Percentiles rank a stretch among this genome's conserved stretches.
Conservation (phyloP, 2,888 invertebrate species). For the Coleophora deauratella region DNA sequence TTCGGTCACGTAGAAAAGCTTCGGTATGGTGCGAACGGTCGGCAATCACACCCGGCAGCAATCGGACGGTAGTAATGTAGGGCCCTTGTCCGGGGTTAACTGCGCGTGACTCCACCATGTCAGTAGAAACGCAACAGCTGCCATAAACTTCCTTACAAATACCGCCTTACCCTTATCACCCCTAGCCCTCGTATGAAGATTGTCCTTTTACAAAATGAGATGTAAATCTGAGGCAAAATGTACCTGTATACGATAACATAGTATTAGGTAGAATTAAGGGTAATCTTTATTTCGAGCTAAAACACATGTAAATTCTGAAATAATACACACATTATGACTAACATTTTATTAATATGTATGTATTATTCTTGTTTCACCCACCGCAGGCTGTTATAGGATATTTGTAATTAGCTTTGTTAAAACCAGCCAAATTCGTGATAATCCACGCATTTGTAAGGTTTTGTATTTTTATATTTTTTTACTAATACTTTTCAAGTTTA, state of each 20-base stretch:
- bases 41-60: constrained; percentile 1
- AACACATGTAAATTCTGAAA: too few relatives aligned
- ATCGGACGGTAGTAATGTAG: constrained; percentile 19
- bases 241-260: constrained; percentile 30
- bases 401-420: too few relatives aligned
- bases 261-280: constrained; percentile 12
- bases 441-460: too few relatives aligned
- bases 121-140: constrained; percentile 28
- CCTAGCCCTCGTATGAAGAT: constrained; percentile 10
- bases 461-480: too few relatives aligned
- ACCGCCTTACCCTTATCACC: constrained; percentile 15
- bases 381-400: too few relatives aligned
- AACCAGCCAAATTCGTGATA: too few relatives aligned
- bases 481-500: too few relatives aligned
- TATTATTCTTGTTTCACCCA: too few relatives aligned
- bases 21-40: too few relatives aligned
- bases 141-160: constrained; percentile 29
- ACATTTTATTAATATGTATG: too few relatives aligned
- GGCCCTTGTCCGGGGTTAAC: constrained; percentile 27
- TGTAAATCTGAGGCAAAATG: constrained; percentile 31
- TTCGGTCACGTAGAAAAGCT: constrained; percentile 13
- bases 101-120: constrained; percentile 23
- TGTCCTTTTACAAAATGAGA: constrained; percentile 33
- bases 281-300: too few relatives aligned
- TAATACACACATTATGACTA: too few relatives aligned